These are phyloP conservation scores for Marmota monax DNA, from an alignment of 2,113 vertebrate genomes.

Conservation along the genomic window DNA sequence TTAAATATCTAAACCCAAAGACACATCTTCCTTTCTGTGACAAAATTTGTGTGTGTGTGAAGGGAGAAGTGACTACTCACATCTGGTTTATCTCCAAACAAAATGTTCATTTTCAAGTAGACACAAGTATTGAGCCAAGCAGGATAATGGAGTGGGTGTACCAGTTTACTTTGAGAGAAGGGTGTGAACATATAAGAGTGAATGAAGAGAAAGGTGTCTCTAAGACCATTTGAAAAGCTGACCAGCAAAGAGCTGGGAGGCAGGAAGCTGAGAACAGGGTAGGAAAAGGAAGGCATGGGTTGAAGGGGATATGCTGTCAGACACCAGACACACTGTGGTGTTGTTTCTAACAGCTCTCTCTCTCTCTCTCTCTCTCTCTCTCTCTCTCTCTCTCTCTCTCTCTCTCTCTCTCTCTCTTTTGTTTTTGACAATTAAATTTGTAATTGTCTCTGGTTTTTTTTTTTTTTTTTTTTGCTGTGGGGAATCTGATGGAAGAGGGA, in stretches of 20 bases:
- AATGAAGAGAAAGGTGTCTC: background rate
- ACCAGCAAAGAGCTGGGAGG: background rate
- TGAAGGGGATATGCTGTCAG: background rate
- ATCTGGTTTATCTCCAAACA: conserved; percentile 10
- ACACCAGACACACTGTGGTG: background rate
- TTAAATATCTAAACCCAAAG: conserved; percentile 4
- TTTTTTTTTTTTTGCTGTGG: conserved; percentile 46
- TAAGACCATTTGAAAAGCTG: background rate
- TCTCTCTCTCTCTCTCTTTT: too few species aligned
- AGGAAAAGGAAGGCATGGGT: background rate
- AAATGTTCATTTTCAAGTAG: conserved; percentile 32
- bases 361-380: background rate
- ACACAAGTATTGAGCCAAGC: background rate
- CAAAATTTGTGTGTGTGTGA: background rate
- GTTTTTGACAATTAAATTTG: conserved; percentile 55
- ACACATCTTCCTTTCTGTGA: background rate
- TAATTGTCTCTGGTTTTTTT: conserved; percentile 33
- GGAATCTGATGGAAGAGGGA: conserved; percentile 31
- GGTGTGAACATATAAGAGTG: background rate
- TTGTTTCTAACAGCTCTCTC: conserved; percentile 36
- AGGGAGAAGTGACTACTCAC: background rate
- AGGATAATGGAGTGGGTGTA: background rate
- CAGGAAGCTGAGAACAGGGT: background rate
- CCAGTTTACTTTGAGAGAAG: conserved; percentile 15
- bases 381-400: background rate